Base-by-base conservation (phyloP, 2,888 invertebrate genomes). In the Meiosimyza platycephala region DNA sequence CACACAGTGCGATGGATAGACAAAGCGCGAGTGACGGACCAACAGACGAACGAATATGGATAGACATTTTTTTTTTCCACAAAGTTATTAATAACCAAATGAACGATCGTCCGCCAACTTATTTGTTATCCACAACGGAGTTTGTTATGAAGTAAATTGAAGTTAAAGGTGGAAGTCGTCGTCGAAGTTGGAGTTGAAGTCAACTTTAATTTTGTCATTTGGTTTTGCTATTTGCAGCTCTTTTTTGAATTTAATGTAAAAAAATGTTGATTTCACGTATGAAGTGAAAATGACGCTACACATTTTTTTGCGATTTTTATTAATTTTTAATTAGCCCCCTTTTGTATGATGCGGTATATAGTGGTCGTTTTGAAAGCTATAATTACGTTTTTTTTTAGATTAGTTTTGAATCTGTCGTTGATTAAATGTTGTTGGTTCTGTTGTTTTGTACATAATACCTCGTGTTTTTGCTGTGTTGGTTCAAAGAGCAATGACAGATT, bases 401-500 rank as follows among this genome's bases (percentile, higher is more conserved):
- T 12, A 51, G 48, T 51, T 55, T 55, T 16, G 16, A 9, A 22
- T n/a, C 55, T 18, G 7, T 22, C 18, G 33, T 11, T 28, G 60
- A 28, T 55, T 66, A 54, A 15, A 55, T 16, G 67, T 57, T 57
- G 40, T 6, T n/a, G n/a, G n/a, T n/a, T 3, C 52, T 51, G 33
- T 11, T 6, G 1, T 54, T 65, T 52, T 33, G 9, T 15, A 52
- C 12, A 50, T 51, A 11, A 48, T 48, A 40, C 48, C 15, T 63
- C 12, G 48, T 40, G 18, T 18, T 22, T 9, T 6, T 28, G 40
- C 40, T 28, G 40, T 28, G 22, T 55, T 47, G 48, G 64, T 64
- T 71, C 64, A 50, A 71, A 71, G 71, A 64, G 71, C 72, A 72
- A 50, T 60, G 72, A 72, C 72, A 72, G 60, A 52, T 66, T 59